Evolutionary conservation across 2,113 vertebrate species (phyloP).

Genomic region (Arenaria interpres): DNA sequence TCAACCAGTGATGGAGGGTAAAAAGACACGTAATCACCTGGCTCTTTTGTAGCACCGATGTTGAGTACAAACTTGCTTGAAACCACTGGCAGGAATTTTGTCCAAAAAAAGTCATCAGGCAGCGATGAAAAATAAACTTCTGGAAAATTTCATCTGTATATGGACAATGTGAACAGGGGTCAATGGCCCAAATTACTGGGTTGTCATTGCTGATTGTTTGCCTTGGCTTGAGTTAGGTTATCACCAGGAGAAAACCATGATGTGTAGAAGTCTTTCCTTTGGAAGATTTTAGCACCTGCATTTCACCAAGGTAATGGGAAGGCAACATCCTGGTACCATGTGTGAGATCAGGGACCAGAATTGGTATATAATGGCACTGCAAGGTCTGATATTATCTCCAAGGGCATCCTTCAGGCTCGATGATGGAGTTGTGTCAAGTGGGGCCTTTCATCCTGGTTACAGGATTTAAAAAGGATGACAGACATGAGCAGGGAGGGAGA

Average conservation of each 20-base stretch:
- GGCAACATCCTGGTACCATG: not conserved
- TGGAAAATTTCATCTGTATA: not conserved
- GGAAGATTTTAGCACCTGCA: not conserved
- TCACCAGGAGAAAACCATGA: not conserved
- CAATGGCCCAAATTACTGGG: accelerated
- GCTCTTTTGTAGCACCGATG: not conserved
- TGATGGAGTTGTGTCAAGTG: not conserved
- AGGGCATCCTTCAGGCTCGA: not conserved
- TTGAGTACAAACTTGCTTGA: not conserved
- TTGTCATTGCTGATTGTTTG: accelerated
- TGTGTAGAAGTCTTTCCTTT: not conserved
- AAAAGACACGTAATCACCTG: not conserved
- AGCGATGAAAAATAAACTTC: not conserved
- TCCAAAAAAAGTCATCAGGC: not conserved
- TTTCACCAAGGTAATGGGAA: not conserved
- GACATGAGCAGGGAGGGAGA: not conserved
- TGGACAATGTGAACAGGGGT: not conserved
- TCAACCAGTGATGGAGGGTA: not conserved
- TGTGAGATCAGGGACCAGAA: not conserved
- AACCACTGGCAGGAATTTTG: not conserved
- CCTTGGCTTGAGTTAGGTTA: not conserved
- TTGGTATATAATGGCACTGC: not conserved
- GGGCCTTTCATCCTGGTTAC: not conserved
- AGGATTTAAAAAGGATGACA: not conserved
- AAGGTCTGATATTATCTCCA: not conserved